Conservation (phyloP, 2,888 invertebrate species). For the Sarcophaga variegata region DNA sequence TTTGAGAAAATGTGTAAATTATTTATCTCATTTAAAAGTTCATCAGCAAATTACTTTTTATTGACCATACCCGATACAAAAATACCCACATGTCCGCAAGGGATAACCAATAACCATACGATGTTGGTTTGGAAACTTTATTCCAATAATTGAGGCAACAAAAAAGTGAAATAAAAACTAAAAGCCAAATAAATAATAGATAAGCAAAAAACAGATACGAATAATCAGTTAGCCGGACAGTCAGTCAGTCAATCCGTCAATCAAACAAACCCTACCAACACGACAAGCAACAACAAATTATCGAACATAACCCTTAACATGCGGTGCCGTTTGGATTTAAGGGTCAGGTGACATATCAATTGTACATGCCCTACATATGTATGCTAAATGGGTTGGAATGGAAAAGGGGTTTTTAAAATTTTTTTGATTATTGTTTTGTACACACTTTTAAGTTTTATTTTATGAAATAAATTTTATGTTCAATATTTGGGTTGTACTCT, state of each 20-base stretch:
- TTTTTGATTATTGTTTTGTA: too few species aligned
- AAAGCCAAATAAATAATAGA: conserved; percentile 7
- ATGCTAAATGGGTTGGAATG: too few species aligned
- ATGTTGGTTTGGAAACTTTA: too few species aligned
- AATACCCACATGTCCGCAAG: not conserved
- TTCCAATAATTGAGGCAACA: not conserved
- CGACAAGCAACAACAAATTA: not conserved
- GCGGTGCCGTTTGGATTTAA: conserved; percentile 3
- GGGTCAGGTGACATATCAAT: not conserved
- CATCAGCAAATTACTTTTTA: not conserved
- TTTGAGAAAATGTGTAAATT: not conserved
- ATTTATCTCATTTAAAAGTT: not conserved
- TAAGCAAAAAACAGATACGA: conserved; percentile 10
- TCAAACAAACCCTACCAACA: not conserved
- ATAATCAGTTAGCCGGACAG: not conserved
- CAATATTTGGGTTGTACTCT: too few species aligned
- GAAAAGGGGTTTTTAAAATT: too few species aligned
- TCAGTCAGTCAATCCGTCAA: not conserved
- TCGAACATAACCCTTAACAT: not conserved
- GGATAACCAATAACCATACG: not conserved
- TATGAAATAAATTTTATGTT: too few species aligned
- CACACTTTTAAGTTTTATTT: too few species aligned
- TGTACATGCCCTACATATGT: too few species aligned
- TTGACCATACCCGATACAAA: not conserved
- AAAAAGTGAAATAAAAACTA: not conserved